Percentiles rank a stretch among this genome's conserved stretches.
phyloP scores from a whole-genome alignment of 2,888 invertebrate genomes.

The Spodoptera exigua region DNA sequence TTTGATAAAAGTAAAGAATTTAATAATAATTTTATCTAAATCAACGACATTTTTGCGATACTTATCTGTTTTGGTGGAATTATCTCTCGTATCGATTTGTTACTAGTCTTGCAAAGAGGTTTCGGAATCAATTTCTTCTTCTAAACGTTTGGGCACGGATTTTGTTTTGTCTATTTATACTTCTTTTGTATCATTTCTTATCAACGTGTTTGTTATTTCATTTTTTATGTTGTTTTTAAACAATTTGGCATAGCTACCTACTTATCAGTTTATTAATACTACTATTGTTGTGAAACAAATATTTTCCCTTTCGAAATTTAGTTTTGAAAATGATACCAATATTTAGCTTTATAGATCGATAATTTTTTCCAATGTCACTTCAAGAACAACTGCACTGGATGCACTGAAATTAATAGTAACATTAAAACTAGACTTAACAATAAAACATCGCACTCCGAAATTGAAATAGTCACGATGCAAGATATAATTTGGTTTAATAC shows the following conservation, averaged over 20 bases:
- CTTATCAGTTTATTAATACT: too few relatives aligned
- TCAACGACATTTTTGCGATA: constrained; percentile 6
- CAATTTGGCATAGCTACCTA: neutral
- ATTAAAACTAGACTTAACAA: constrained; percentile 12
- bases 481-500: constrained; percentile 49
- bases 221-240: neutral
- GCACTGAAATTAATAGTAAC: constrained; percentile 9
- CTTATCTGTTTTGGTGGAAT: constrained; percentile 9
- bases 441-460: constrained; percentile 30
- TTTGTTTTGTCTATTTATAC: neutral
- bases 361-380: neutral
- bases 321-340: too few relatives aligned
- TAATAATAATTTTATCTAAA: constrained; percentile 17
- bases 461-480: constrained; percentile 22
- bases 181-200: neutral
- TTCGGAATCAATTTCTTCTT: neutral
- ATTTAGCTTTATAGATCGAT: too few relatives aligned
- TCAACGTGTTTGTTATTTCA: neutral
- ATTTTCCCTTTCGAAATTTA: too few relatives aligned
- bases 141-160: neutral
- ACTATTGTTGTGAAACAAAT: too few relatives aligned
- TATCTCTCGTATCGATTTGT: constrained; percentile 8
- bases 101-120: constrained; percentile 4
- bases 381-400: neutral
- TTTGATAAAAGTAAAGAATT: neutral